Conservation (phyloP, 2,888 invertebrate genomes). For the Cataglyphis rosenhaueri region DNA sequence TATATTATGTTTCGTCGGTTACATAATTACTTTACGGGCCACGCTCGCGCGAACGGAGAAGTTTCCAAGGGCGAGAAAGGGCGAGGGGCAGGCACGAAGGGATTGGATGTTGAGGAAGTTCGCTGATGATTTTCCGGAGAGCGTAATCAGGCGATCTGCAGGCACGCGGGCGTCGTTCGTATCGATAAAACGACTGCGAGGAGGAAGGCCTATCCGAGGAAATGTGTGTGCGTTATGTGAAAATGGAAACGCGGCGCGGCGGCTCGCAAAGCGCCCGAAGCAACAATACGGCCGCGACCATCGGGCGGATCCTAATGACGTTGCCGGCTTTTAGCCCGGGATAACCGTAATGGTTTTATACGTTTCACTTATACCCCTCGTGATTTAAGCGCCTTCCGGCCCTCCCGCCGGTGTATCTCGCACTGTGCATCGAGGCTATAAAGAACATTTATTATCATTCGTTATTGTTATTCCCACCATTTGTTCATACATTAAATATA, state of each 20-base stretch:
- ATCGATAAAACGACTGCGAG: constrained; percentile 66
- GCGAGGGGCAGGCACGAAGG: background rate
- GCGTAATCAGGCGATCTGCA: constrained; percentile 62
- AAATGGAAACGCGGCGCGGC: constrained; percentile 57
- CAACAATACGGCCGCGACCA: constrained; percentile 65
- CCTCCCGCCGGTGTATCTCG: constrained; percentile 9
- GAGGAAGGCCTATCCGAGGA: constrained; percentile 56
- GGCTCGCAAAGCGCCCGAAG: constrained; percentile 20
- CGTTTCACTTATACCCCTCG: constrained; percentile 78
- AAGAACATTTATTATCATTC: constrained; percentile 34
- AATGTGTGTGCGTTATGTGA: constrained; percentile 63
- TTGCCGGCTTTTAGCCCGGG: constrained; percentile 75
- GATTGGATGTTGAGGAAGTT: constrained; percentile 42
- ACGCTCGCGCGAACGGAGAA: constrained; percentile 35
- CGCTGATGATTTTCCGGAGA: constrained; percentile 54
- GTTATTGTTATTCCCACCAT: constrained; percentile 9
- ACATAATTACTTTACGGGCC: constrained; percentile 48
- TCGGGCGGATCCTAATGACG: constrained; percentile 78
- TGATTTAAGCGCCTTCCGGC: constrained; percentile 65
- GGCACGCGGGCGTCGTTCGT: constrained; percentile 56
- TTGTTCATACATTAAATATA: background rate
- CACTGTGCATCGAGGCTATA: constrained; percentile 21
- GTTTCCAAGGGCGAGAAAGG: constrained; percentile 34
- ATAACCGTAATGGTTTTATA: constrained; percentile 80
- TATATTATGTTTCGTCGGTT: constrained; percentile 39